These are phyloP conservation scores for Itoplectis maculator DNA, from an alignment of 2,888 invertebrate species.

Conservation along the genomic window DNA sequence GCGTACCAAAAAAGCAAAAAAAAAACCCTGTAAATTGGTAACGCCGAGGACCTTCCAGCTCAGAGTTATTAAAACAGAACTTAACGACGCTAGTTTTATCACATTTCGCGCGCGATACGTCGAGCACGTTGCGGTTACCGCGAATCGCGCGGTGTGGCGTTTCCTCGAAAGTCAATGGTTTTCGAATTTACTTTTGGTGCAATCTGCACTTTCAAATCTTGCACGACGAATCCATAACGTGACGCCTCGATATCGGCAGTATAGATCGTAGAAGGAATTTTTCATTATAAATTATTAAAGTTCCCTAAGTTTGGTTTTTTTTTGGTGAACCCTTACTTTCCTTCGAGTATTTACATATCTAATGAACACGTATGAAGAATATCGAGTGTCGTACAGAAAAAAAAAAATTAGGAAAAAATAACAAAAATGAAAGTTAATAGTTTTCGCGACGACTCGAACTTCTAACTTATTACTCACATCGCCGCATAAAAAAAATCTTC, in stretches of 20 bases:
- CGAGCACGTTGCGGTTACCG: conserved; percentile 1
- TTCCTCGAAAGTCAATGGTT: background rate
- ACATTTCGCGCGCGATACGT: conserved; percentile 38
- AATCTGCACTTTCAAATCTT: background rate
- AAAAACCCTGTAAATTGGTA: conserved; percentile 27
- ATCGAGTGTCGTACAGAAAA: conserved; percentile 30
- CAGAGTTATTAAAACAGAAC: conserved; percentile 41
- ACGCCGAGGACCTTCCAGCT: conserved; percentile 9
- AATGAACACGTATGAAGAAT: conserved; percentile 73
- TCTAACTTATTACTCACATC: conserved; percentile 36
- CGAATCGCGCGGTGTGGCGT: conserved; percentile 11
- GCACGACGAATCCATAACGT: background rate
- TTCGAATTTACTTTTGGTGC: background rate
- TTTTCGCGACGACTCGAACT: conserved; percentile 13
- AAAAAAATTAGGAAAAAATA: background rate
- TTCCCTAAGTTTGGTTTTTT: conserved; percentile 8
- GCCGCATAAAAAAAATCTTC: conserved; percentile 3
- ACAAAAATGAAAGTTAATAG: background rate
- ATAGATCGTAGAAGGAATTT: conserved; percentile 8
- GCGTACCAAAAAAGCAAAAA: conserved; percentile 12
- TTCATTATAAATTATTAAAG: conserved; percentile 30
- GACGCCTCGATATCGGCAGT: background rate
- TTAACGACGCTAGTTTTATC: conserved; percentile 46
- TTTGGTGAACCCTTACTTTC: conserved; percentile 17
- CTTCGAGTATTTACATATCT: conserved; percentile 67